Percentiles rank a stretch among this genome's conserved stretches.
Evolutionary conservation across 2,113 vertebrate species (phyloP).

Genomic region (Gracilinanus agilis): DNA sequence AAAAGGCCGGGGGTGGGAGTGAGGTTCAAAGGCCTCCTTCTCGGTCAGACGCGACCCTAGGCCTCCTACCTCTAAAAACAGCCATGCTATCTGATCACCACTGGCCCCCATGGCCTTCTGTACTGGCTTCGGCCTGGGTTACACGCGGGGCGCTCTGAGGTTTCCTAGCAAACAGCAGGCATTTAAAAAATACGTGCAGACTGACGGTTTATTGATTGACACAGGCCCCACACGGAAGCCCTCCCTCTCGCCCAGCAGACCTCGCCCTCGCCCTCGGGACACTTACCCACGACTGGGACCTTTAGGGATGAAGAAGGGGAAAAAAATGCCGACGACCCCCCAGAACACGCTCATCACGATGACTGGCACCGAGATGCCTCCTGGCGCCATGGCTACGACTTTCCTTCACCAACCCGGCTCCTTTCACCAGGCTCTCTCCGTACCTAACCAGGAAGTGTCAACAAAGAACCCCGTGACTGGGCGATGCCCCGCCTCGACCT

Average conservation of each 20-base stretch:
- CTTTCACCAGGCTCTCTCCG: neutral
- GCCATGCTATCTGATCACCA: neutral
- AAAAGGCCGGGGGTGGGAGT: no score
- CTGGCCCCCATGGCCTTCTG: neutral
- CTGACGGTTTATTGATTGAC: neutral
- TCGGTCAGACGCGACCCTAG: no score
- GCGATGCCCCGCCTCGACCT: constrained; percentile 21
- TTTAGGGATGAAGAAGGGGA: constrained; percentile 95
- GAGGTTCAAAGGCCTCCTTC: no score
- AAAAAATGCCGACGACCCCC: constrained; percentile 90
- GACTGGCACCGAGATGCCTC: constrained; percentile 88
- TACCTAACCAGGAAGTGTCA: constrained; percentile 78
- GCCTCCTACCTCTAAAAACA: no score
- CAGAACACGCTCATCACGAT: constrained; percentile 95
- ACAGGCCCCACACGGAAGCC: rapidly evolving
- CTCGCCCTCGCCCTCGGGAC: neutral
- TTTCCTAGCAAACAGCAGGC: no score
- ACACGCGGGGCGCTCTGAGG: neutral
- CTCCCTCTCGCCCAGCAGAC: neutral
- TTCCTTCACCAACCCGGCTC: neutral
- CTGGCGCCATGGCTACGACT: constrained; percentile 84
- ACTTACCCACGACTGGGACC: constrained; percentile 96
- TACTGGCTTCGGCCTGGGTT: no score
- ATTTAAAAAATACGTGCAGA: neutral
- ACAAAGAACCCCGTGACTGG: constrained; percentile 42